Base-by-base conservation (phyloP, 2,113 vertebrate species). In the Riparia riparia region DNA sequence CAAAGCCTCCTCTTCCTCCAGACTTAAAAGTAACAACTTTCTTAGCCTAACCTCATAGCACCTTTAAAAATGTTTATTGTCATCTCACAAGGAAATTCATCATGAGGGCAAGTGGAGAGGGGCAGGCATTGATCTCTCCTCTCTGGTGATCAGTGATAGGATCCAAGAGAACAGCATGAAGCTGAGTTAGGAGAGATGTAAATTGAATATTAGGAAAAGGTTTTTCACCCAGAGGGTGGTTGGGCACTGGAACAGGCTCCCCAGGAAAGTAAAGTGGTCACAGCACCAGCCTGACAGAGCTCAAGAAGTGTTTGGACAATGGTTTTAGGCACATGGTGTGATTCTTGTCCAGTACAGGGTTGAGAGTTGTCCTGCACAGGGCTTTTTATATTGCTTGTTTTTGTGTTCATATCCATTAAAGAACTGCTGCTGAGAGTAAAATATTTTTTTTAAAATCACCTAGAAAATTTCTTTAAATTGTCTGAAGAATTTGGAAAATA, bases 181-280 rank as follows among this genome's bases (percentile, higher is more conserved):
- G 37, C 18, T 29, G 25, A 13, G 21, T 51, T 37, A 51, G 7
- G 10, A 21, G 18, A 51, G 51, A 28, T 51, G 65, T 10, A 28
- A 1, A 4, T 0, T 28, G 21, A 3, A 39, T 39, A 58, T n/a
- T 4, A 45, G 51, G 37, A 66, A 58, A 58, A 39, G 2, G 2
- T 17, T 66, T 13, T 60, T 45, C 19, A 45, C 8, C 15, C 44
- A 37, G 26, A 49, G 19, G 34, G 16, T 41, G 13, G 4, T 0
- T 82, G 45, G 28, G n/a, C 18, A 68, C 8, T 89, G 39, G 28
- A 60, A 53, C 7, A 47, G 18, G 28, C 13, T 82, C 24, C 12
- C 39, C 39, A 45, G 45, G 7, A 10, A 24, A 58, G 22, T 11
- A 10, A 24, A 58, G 22, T 11, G 45, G 3, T 51, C 5, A 3